Conservation (phyloP, 92 coral and sea anemone genomes). For the Palythoa grandis region DNA sequence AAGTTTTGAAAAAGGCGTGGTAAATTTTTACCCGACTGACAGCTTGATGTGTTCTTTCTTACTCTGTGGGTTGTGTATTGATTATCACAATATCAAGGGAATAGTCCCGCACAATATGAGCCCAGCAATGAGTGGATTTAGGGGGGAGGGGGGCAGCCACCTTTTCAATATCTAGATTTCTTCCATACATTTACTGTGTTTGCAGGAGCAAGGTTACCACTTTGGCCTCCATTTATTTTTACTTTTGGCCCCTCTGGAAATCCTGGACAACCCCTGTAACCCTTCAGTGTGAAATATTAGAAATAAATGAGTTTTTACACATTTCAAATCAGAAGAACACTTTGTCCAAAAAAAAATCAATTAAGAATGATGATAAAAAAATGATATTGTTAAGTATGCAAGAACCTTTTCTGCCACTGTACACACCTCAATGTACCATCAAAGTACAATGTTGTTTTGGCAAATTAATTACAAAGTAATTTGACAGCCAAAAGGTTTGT, state of each 20-base stretch:
- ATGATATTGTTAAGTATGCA: conserved; percentile 1
- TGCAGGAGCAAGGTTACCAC: conserved; percentile 5
- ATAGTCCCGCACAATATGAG: not conserved
- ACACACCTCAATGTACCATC: not conserved
- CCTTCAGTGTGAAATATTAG: conserved; percentile 6
- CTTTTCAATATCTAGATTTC: not conserved
- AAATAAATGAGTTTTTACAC: not conserved
- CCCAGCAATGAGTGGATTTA: not conserved
- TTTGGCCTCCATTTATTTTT: conserved; percentile 5
- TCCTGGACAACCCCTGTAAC: not conserved
- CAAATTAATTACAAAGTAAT: not conserved
- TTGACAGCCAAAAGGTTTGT: conserved; percentile 3
- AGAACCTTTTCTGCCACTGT: conserved; percentile 5
- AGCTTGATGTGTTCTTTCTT: not conserved
- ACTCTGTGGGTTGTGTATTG: not conserved
- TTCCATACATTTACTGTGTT: conserved; percentile 12
- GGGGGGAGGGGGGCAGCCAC: conserved; percentile 10
- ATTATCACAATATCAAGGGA: not conserved
- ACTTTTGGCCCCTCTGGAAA: conserved; percentile 6
- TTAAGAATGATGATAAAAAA: conserved; percentile 2
- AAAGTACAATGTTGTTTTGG: conserved; percentile 2
- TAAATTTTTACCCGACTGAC: not conserved
- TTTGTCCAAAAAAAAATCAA: not conserved
- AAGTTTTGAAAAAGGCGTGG: not conserved
- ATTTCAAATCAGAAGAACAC: conserved; percentile 3